A percentile compares a stretch with the other conserved stretches of the same genome.
These are phyloP conservation scores for Coracias cyanogaster DNA, from an alignment of 2,797 vertebrate genomes.

Conservation along the genomic window DNA sequence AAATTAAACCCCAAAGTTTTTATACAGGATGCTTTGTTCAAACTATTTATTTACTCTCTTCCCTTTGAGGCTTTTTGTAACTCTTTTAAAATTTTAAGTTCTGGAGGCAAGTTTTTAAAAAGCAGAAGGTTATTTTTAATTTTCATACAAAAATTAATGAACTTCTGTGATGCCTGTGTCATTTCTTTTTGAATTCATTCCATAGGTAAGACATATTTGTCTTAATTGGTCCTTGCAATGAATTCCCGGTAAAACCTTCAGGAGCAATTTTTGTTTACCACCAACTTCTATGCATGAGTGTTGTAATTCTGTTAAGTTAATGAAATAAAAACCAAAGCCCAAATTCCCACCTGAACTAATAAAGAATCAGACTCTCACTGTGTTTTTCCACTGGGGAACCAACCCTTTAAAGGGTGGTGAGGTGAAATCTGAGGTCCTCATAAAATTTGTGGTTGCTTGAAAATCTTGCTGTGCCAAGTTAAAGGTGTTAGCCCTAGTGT, in stretches of 20 bases:
- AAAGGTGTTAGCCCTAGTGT: constrained; percentile 14
- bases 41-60: background rate
- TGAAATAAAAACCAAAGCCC: constrained; percentile 18
- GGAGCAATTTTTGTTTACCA: constrained; percentile 4
- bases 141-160: background rate
- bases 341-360: constrained; percentile 47
- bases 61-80: background rate
- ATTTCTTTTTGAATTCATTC: constrained; percentile 1
- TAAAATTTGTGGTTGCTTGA: constrained; percentile 31
- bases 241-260: constrained; percentile 15
- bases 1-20: background rate
- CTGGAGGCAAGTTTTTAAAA: background rate
- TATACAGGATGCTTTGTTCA: background rate
- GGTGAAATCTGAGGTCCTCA: constrained; percentile 13
- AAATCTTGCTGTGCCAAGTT: background rate
- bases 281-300: background rate
- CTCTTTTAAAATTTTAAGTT: background rate
- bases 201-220: background rate
- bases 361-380: background rate
- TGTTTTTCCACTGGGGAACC: background rate
- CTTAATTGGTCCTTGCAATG: background rate
- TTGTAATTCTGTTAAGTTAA: background rate
- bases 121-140: background rate
- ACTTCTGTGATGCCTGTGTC: background rate
- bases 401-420: background rate